These are phyloP conservation scores for Gadus chalcogrammus DNA, from an alignment of 2,113 vertebrate species.

Conservation along the genomic window DNA sequence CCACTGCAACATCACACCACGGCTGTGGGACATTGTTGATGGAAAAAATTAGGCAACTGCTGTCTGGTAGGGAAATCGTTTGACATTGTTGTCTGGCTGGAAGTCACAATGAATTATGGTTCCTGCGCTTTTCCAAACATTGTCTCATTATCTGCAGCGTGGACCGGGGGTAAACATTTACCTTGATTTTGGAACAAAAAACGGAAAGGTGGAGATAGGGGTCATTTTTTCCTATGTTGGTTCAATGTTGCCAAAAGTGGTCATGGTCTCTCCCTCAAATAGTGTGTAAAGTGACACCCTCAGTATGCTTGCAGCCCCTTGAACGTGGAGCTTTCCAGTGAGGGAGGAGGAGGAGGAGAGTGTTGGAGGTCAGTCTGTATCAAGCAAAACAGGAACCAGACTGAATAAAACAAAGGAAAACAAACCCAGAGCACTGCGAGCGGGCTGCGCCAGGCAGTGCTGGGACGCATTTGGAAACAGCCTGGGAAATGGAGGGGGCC, in stretches of 20 bases:
- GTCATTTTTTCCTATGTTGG: too few relatives aligned
- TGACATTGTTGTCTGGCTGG: neutral
- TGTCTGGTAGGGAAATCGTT: constrained; percentile 17
- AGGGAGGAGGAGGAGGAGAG: neutral
- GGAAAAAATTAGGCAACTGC: constrained; percentile 18
- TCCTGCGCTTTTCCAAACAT: neutral
- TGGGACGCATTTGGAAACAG: constrained; percentile 15
- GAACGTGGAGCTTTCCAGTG: constrained; percentile 13
- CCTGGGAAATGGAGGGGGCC: constrained; percentile 45
- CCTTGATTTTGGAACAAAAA: neutral
- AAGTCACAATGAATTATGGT: constrained; percentile 10
- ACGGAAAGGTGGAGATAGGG: too few relatives aligned
- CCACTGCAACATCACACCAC: constrained; percentile 6
- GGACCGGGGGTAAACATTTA: too few relatives aligned
- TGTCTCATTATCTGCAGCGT: too few relatives aligned
- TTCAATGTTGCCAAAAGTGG: too few relatives aligned
- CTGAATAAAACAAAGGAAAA: constrained; percentile 30
- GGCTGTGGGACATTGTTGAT: neutral
- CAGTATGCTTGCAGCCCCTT: neutral
- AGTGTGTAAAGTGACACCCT: too few relatives aligned
- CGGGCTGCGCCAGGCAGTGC: neutral
- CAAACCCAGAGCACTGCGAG: constrained; percentile 29
- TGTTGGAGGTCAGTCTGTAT: constrained; percentile 7
- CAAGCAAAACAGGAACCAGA: constrained; percentile 17
- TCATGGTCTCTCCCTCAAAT: too few relatives aligned